Conservation (phyloP, 2,797 vertebrate species). For the Halcyon chelicuti region DNA sequence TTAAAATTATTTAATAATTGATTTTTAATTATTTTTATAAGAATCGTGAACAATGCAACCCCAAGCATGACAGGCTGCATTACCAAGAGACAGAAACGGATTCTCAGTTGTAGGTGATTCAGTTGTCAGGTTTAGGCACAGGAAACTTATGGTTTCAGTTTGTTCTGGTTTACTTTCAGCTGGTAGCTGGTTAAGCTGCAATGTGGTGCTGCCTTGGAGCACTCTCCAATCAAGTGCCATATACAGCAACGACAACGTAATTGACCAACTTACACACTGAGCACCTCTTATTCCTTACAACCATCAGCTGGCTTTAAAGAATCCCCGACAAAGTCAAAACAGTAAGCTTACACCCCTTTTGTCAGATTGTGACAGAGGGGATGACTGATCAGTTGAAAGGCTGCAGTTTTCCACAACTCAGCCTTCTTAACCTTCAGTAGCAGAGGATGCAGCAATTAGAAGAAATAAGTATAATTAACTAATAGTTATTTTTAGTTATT, state of each 20-base stretch:
- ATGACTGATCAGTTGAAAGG: background rate
- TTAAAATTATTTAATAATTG: background rate
- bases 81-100: background rate
- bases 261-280: accelerated
- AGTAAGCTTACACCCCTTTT: background rate
- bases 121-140: background rate
- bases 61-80: background rate
- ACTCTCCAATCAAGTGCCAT: background rate
- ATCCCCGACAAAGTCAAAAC: background rate
- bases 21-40: background rate
- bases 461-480: background rate
- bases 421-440: background rate
- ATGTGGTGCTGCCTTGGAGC: background rate
- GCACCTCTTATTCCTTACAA: background rate
- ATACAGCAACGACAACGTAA: accelerated
- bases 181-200: background rate
- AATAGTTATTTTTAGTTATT: too few relatives aligned
- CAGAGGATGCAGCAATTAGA: background rate
- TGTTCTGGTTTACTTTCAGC: background rate
- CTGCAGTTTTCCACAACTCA: background rate
- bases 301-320: background rate
- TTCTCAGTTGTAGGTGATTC: background rate
- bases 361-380: background rate
- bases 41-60: background rate
- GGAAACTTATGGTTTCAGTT: background rate